A percentile compares a stretch with the other conserved stretches of the same genome.
Conservation (phyloP, 2,797 vertebrate species). For the Danionella dracula region DNA sequence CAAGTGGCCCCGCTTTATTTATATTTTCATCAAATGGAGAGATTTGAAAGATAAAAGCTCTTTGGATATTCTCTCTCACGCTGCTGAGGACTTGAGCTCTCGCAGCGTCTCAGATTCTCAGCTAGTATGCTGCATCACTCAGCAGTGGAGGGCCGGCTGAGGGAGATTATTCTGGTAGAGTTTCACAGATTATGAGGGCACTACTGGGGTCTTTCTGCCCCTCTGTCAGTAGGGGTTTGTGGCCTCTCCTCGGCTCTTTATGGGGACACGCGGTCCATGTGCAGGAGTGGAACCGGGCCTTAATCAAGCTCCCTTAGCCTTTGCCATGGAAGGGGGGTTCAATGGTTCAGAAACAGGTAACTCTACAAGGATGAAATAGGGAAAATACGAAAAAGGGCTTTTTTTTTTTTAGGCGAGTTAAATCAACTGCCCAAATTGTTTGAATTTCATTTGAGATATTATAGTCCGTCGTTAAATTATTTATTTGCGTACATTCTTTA, state of each 20-base stretch:
- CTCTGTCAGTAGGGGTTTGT: slow-evolving; percentile 30
- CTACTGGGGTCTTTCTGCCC: slow-evolving; percentile 34
- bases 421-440: too few species aligned
- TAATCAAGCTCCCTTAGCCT: not conserved
- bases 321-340: not conserved
- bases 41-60: slow-evolving; percentile 42
- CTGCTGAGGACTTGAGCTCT: slow-evolving; percentile 24
- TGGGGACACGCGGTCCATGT: slow-evolving; percentile 28
- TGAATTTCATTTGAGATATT: too few species aligned
- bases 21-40: slow-evolving; percentile 36
- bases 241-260: slow-evolving; percentile 21
- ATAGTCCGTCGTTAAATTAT: too few species aligned
- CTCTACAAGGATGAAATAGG: slow-evolving; percentile 13
- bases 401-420: not conserved
- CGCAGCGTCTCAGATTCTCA: slow-evolving; percentile 52
- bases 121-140: slow-evolving; percentile 67
- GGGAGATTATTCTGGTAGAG: slow-evolving; percentile 76
- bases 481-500: too few species aligned
- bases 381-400: not conserved
- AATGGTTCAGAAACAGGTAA: slow-evolving; percentile 11
- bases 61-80: slow-evolving; percentile 15
- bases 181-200: slow-evolving; percentile 72
- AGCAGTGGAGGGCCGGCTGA: slow-evolving; percentile 56
- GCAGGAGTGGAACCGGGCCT: slow-evolving; percentile 12
- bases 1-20: slow-evolving; percentile 29